Evolutionary conservation across 2,888 invertebrate genomes (phyloP), one percentile per base, ranked within the genome.

Genomic region (Aporophyla nigra): DNA sequence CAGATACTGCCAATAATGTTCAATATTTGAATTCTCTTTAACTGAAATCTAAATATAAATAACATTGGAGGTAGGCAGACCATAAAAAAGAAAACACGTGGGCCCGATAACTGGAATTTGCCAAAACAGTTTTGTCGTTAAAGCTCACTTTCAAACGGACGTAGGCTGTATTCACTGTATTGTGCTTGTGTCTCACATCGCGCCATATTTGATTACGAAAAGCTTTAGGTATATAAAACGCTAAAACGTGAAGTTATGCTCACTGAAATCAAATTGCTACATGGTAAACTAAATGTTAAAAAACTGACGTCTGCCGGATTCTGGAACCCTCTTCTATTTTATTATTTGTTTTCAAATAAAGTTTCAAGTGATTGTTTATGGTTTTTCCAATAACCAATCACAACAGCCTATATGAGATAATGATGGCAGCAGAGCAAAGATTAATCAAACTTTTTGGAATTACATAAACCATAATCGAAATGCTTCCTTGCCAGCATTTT

Each of bases 141-240:
- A 82, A 76, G 58, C 67, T 78, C 72, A 78, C 76, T 83, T 87
- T 81, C 70, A 74, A 71, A 83, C 33, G 59, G 40, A 80, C 69
- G 86, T 88, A 87, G 89, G 80, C 49, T 82, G 82, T 83, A 80
- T 86, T 78, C 69, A 73, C 59, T 78, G 76, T 77, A 70, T 78
- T 75, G 71, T 73, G 76, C 21, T 78, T 74, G 67, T 73, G 76
- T 27, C 69, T 59, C 73, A 72, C n/a, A 71, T 75, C 68, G 59
- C 63, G 54, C 76, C 68, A 74, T 85, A 75, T 78, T 83, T 82
- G 74, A 76, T 72, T 19, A 61, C 43, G 40, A 74, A 73, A 79
- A 69, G 54, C 49, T 59, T 62, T 71, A 9, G 19, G 12, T 10
- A 19, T 73, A 63, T 56, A 40, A 58, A 77, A 67, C 6, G 68